Evolutionary conservation across 2,888 invertebrate genomes (phyloP).

Genomic region (Rhaphigaster nebulosa): DNA sequence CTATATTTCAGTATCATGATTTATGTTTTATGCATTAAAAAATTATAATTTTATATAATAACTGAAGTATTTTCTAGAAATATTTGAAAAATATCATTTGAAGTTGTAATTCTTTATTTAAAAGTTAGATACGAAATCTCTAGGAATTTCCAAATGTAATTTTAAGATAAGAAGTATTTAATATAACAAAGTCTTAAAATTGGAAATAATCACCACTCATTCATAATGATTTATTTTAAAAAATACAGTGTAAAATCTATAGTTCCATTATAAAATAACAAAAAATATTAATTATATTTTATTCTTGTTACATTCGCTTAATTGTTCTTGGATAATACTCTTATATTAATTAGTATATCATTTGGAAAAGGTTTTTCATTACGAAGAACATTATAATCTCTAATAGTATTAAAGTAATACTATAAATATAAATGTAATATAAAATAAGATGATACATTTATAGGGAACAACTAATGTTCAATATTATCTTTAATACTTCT

Average conservation of each 20-base stretch:
- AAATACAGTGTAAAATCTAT: conserved; percentile 3
- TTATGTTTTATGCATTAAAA: too few species aligned
- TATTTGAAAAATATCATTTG: too few species aligned
- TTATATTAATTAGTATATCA: background rate
- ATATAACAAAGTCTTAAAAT: background rate
- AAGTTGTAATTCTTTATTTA: too few species aligned
- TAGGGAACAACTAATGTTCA: background rate
- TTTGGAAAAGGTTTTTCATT: background rate
- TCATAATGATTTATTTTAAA: background rate
- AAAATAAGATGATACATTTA: background rate
- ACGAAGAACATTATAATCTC: background rate
- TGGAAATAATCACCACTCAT: background rate
- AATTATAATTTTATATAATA: too few species aligned
- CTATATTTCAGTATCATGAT: too few species aligned
- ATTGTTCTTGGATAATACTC: background rate
- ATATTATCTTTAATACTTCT: background rate
- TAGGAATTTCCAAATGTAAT: too few species aligned
- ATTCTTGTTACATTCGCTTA: background rate
- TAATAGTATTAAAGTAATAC: background rate
- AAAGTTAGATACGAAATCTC: too few species aligned
- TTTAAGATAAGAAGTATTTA: too few species aligned
- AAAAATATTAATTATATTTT: background rate
- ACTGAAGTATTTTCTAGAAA: too few species aligned
- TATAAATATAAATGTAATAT: background rate
- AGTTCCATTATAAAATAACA: background rate